Evolutionary conservation across 2,797 vertebrate species (phyloP).

Genomic region (Hypotaenidia philippensis): DNA sequence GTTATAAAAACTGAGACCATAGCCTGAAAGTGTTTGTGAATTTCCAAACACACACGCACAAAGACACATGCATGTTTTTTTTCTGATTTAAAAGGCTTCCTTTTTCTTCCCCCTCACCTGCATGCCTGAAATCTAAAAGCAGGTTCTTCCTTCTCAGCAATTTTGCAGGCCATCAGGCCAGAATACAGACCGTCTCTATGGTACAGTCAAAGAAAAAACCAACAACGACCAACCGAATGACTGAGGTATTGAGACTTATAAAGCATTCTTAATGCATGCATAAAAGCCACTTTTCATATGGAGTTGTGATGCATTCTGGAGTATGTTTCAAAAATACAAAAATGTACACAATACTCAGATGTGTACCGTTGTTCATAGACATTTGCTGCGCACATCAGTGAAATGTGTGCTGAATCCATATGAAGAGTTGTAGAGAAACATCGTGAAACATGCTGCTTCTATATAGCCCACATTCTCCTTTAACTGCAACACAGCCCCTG

Average conservation of each 20-base stretch:
- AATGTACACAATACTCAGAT: neutral
- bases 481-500: neutral
- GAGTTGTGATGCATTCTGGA: neutral
- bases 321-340: neutral
- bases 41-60: neutral
- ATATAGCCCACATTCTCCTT: neutral
- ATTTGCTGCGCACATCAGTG: neutral
- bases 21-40: neutral
- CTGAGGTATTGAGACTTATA: neutral
- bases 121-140: slow-evolving; percentile 17
- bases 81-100: neutral
- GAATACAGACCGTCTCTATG: neutral
- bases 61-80: neutral
- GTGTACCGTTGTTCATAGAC: neutral
- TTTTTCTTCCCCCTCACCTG: neutral
- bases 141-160: neutral
- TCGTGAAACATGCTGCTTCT: neutral
- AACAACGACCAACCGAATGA: neutral
- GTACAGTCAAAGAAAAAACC: neutral
- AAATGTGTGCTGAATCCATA: neutral
- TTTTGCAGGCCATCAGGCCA: slow-evolving; percentile 8
- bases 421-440: neutral
- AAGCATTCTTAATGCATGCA: neutral
- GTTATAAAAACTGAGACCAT: slow-evolving; percentile 28
- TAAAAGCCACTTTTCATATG: neutral